These are phyloP conservation scores for Sebastes schlegelii DNA, from an alignment of 2,113 vertebrate species.

Conservation along the genomic window DNA sequence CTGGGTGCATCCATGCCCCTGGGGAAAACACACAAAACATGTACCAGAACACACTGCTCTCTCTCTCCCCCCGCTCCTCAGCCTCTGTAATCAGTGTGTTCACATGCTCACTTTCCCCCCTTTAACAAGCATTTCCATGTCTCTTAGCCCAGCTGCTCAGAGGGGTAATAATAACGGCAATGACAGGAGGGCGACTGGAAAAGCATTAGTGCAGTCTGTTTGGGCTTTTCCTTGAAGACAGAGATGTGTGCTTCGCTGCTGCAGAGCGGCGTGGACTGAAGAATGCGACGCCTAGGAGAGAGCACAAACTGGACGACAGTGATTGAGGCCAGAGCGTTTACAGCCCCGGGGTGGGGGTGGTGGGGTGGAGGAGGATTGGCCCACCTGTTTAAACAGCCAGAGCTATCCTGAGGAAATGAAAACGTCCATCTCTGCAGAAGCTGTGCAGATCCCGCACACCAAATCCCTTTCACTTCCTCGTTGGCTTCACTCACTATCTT, in stretches of 20 bases:
- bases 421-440: constrained; percentile 74
- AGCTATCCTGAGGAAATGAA: constrained; percentile 79
- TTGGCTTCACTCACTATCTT: constrained; percentile 44
- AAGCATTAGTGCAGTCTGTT: constrained; percentile 60
- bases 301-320: constrained; percentile 45
- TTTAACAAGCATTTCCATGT: constrained; percentile 66
- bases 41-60: constrained; percentile 53
- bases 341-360: constrained; percentile 1
- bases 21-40: constrained; percentile 64
- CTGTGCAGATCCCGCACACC: constrained; percentile 57
- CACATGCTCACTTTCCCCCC: constrained; percentile 62
- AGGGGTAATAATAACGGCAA: constrained; percentile 53
- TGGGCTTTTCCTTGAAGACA: constrained; percentile 26
- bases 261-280: neutral
- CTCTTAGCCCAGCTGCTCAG: constrained; percentile 63
- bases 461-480: constrained; percentile 66
- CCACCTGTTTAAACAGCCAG: constrained; percentile 82
- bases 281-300: constrained; percentile 39
- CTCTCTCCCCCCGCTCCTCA: constrained; percentile 18
- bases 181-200: constrained; percentile 57
- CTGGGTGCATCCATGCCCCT: constrained; percentile 61
- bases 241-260: too few species aligned
- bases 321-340: constrained; percentile 32
- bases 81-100: constrained; percentile 70
- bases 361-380: neutral